A percentile compares a stretch with the other conserved stretches of the same genome.
Evolutionary conservation across 2,113 vertebrate species (phyloP).

Genomic region (Dascyllus trimaculatus): DNA sequence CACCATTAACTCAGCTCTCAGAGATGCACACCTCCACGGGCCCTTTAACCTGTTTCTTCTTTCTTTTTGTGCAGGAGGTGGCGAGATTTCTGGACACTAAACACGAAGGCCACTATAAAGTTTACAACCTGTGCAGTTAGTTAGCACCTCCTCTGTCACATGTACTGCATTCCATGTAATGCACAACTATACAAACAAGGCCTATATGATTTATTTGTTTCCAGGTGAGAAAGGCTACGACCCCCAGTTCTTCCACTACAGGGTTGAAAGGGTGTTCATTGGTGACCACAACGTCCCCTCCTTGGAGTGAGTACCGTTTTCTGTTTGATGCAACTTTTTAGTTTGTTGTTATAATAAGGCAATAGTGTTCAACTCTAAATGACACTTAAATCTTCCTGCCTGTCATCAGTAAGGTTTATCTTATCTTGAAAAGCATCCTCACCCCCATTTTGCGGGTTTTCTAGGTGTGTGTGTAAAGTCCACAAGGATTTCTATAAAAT

Average conservation of each 20-base stretch:
- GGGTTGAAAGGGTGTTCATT: slow-evolving; percentile 91
- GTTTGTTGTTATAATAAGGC: background rate
- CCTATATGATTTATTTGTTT: slow-evolving; percentile 18
- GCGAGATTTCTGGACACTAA: slow-evolving; percentile 93
- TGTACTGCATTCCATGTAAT: background rate
- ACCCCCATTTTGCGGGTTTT: too few species aligned
- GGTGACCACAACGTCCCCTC: slow-evolving; percentile 96
- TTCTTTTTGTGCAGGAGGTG: slow-evolving; percentile 88
- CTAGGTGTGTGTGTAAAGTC: background rate
- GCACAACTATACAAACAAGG: background rate
- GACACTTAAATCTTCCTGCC: too few species aligned
- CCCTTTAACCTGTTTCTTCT: background rate
- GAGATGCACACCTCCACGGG: background rate
- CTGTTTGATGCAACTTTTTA: background rate
- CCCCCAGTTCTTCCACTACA: slow-evolving; percentile 92
- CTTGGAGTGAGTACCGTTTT: slow-evolving; percentile 86
- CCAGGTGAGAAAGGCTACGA: slow-evolving; percentile 95
- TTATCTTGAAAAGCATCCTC: too few species aligned
- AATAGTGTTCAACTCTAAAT: too few species aligned
- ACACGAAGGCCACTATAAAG: slow-evolving; percentile 92
- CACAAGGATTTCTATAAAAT: background rate
- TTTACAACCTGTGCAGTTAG: slow-evolving; percentile 98
- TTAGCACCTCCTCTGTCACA: slow-evolving; percentile 48
- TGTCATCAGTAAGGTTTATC: too few species aligned
- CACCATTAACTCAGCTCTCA: too few species aligned